These are phyloP conservation scores for Hoplodrina blanda DNA, from an alignment of 2,888 invertebrate genomes.

Conservation along the genomic window DNA sequence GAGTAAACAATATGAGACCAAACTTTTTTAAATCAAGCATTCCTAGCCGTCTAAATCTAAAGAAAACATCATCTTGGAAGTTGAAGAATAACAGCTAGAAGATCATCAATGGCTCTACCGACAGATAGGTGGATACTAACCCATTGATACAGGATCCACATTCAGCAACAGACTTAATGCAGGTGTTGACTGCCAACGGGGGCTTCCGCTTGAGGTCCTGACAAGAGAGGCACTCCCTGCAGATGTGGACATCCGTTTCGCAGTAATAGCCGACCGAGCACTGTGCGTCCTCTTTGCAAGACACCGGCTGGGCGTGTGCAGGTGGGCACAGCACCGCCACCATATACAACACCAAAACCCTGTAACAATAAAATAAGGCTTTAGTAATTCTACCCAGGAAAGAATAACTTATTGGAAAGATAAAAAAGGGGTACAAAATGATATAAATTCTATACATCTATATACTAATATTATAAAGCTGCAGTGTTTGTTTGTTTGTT, in stretches of 20 bases:
- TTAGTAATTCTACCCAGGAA: neutral
- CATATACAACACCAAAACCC: constrained; percentile 44
- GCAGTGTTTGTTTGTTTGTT: too few relatives aligned
- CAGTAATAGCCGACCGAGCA: constrained; percentile 76
- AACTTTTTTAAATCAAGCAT: neutral
- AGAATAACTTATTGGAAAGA: neutral
- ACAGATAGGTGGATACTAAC: constrained; percentile 56
- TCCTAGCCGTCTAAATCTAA: neutral
- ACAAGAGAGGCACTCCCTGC: constrained; percentile 77
- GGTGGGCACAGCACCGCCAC: constrained; percentile 43
- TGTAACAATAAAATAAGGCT: constrained; percentile 41
- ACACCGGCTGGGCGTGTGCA: constrained; percentile 54
- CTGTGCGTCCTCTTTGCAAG: constrained; percentile 69
- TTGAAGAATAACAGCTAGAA: neutral
- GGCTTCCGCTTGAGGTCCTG: constrained; percentile 74
- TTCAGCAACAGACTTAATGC: constrained; percentile 75
- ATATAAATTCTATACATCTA: constrained; percentile 24
- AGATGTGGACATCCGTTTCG: constrained; percentile 64
- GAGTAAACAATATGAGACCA: neutral
- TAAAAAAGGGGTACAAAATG: neutral
- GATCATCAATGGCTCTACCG: neutral
- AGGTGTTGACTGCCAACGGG: constrained; percentile 57
- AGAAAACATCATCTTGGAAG: neutral
- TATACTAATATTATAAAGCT: too few relatives aligned
- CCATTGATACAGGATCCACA: constrained; percentile 79